phyloP scores from a whole-genome alignment of 1,140 invertebrate genomes.

The Drosophila nebulosa region DNA sequence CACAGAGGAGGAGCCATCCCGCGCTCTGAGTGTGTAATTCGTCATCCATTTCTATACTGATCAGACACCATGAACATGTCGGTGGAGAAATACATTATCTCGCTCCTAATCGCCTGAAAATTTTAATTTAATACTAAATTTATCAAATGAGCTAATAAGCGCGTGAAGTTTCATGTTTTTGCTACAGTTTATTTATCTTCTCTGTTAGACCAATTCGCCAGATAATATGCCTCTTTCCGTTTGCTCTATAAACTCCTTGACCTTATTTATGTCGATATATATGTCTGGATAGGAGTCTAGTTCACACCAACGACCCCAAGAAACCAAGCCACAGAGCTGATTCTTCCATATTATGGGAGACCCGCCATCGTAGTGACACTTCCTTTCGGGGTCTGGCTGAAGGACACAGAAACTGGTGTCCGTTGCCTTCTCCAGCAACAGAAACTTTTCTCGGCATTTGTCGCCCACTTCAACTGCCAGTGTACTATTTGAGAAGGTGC shows the following conservation, averaged over 20 bases:
- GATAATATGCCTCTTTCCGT: neutral
- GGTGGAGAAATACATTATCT: neutral
- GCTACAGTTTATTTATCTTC: no score
- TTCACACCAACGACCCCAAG: neutral
- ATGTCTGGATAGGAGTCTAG: neutral
- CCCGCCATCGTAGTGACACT: slow-evolving; percentile 37
- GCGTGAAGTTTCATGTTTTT: no score
- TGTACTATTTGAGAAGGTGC: neutral
- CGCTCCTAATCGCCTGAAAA: neutral
- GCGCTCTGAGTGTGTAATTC: neutral
- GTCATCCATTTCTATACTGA: neutral
- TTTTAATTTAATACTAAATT: no score
- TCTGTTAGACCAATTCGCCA: neutral
- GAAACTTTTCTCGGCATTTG: neutral
- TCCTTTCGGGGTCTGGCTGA: neutral
- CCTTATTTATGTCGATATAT: neutral
- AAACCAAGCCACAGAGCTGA: slow-evolving; percentile 29
- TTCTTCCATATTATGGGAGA: slow-evolving; percentile 18
- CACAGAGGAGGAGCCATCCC: neutral
- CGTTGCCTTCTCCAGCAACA: neutral
- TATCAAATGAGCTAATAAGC: no score
- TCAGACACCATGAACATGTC: no score
- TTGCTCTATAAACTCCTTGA: slow-evolving; percentile 3
- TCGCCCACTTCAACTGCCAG: neutral
- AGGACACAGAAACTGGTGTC: slow-evolving; percentile 13